Base-by-base conservation (phyloP, 2,113 vertebrate genomes). In the Coryphaenoides rupestris region DNA sequence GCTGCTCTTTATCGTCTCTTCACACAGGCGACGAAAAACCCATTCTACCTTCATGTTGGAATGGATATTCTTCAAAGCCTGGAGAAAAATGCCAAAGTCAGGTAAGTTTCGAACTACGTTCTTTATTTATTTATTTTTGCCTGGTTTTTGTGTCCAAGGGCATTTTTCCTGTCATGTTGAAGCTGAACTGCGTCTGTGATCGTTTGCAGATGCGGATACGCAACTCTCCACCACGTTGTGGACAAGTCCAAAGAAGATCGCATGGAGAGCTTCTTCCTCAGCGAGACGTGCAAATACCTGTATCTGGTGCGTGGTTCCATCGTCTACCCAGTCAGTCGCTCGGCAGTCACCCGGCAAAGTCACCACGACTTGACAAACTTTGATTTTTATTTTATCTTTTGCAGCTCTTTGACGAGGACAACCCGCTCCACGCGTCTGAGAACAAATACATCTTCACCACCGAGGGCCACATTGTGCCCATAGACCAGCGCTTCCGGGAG, bases 231-330 rank as follows among this genome's bases (percentile, higher is more conserved):
- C 78, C 97, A 99, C 0, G 96, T 99, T 12, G 93, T 96, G 12
- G 95, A 99, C 62, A 99, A 99, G 86, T 98, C 95, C 16, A 96
- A 96, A 89, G 97, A 99, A 69, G 97, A 99, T 89, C 92, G 97
- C 7, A 99, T 99, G 97, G 97, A 99, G 89, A 99, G 97, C 84
- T 99, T 99, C 78, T 99, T 99, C 58, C 95, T 99, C 84, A 99
- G 97, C 21, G 97, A 99, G 83, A 99, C 97, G 1, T 99, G 97
- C 80, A 99, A 99, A 90, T 99, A 99, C 74, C 82, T 99, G 75
- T 99, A 92, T 73, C 84, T 99, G 94, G 97, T 99, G 83, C 0
- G 92, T 90, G 60, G 4, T 50, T 50, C 17, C 14, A 14, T 49
- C 4, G 3, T 49, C 3, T 16, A 1, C 47, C 3, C n/a, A 50